These are phyloP conservation scores for Lasioglossum figueresi DNA, from an alignment of 2,888 invertebrate species.

Conservation along the genomic window DNA sequence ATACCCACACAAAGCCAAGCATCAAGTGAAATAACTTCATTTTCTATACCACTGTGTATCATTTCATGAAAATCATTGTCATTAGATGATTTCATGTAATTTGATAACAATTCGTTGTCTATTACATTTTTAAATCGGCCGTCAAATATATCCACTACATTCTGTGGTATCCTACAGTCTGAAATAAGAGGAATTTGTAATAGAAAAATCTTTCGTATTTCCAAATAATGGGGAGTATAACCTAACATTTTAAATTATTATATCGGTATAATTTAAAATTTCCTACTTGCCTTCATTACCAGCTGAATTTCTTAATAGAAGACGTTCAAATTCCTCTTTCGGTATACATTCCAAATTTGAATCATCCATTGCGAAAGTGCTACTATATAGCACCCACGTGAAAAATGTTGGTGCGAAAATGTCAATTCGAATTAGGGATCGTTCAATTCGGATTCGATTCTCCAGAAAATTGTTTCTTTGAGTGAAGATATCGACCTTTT, in stretches of 20 bases:
- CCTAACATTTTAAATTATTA: slow-evolving; percentile 25
- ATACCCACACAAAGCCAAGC: slow-evolving; percentile 87
- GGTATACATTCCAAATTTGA: background rate
- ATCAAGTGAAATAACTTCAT: slow-evolving; percentile 68
- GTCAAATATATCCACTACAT: slow-evolving; percentile 40
- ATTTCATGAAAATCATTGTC: slow-evolving; percentile 53
- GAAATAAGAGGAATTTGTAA: slow-evolving; percentile 31
- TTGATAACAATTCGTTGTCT: slow-evolving; percentile 28
- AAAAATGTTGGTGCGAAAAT: background rate
- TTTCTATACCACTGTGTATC: slow-evolving; percentile 59
- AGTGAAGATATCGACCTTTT: too few relatives aligned
- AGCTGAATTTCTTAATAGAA: slow-evolving; percentile 39
- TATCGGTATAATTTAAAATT: background rate
- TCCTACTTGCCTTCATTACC: slow-evolving; percentile 37
- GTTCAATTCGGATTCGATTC: too few relatives aligned
- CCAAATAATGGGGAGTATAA: slow-evolving; percentile 19
- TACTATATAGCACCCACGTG: slow-evolving; percentile 36
- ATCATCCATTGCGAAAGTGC: slow-evolving; percentile 25
- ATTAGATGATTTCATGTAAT: slow-evolving; percentile 2
- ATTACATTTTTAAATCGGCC: slow-evolving; percentile 56
- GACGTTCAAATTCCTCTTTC: slow-evolving; percentile 40
- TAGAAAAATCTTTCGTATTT: background rate
- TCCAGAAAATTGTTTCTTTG: too few relatives aligned
- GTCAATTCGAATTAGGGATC: too few relatives aligned
- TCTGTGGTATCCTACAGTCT: slow-evolving; percentile 38